phyloP scores from a whole-genome alignment of 2,797 vertebrate genomes.

The Thunnus albacares region DNA sequence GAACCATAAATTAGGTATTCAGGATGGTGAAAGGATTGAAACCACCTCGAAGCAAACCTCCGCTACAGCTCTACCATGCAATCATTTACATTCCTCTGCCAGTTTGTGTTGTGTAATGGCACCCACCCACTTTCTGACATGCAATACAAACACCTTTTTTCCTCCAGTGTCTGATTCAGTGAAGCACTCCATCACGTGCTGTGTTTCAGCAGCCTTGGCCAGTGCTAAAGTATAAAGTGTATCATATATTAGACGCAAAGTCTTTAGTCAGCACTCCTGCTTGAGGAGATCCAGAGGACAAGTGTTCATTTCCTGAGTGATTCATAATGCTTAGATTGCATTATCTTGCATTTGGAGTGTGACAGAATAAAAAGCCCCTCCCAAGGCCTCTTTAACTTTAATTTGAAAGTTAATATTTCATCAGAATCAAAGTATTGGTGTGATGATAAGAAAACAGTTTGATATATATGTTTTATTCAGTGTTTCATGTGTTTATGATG shows the following conservation, averaged over 20 bases:
- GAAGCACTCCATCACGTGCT: slow-evolving; percentile 70
- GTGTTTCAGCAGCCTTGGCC: slow-evolving; percentile 75
- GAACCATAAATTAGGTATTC: slow-evolving; percentile 61
- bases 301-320: slow-evolving; percentile 90
- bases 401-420: slow-evolving; percentile 56
- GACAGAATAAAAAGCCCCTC: slow-evolving; percentile 70
- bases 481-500: slow-evolving; percentile 17
- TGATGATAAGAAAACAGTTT: neutral
- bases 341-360: slow-evolving; percentile 80
- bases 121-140: slow-evolving; percentile 55
- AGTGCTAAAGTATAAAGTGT: slow-evolving; percentile 80
- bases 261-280: slow-evolving; percentile 87
- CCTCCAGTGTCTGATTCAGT: slow-evolving; percentile 58
- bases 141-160: slow-evolving; percentile 62
- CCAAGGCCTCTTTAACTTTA: slow-evolving; percentile 55
- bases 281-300: slow-evolving; percentile 88
- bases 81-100: slow-evolving; percentile 45
- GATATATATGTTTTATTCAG: slow-evolving; percentile 2
- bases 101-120: slow-evolving; percentile 60
- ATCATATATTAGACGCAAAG: slow-evolving; percentile 86
- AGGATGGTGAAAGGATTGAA: slow-evolving; percentile 42
- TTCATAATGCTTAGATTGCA: slow-evolving; percentile 87
- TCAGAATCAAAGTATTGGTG: slow-evolving; percentile 13
- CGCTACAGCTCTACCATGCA: neutral
- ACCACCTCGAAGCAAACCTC: slow-evolving; percentile 19